Base-by-base conservation (phyloP, 2,888 invertebrate species). In the Andricus curvator region DNA sequence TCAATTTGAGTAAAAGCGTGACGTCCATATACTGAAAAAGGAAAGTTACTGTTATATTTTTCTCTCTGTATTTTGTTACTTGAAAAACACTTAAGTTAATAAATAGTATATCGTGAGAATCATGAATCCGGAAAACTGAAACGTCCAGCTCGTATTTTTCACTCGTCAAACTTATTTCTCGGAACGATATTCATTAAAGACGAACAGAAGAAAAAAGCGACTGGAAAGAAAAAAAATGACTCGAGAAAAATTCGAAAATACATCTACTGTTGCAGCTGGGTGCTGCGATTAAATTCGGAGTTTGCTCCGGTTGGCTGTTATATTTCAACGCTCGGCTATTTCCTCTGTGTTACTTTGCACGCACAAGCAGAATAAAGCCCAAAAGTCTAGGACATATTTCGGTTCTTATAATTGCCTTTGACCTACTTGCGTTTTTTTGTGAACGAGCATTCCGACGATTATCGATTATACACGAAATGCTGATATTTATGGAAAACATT, bases 241-340 rank as follows among this genome's bases (percentile, higher is more conserved):
- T 51, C n/a, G 33, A 74, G 74, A 74, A 74, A 56, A 74, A 74
- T 56, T 74, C 56, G 33, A 56, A 74, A 74, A 74, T 74, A 74
- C 74, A 74, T n/a, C 20, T 20, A 37, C 25, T 74, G 74, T 33
- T 56, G 56, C 33, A 74, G 51, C 74, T 74, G 51, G 74, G 74
- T 74, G 74, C 74, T 74, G 33, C 51, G 74, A 74, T 74, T 74
- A 74, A 74, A 74, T 74, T 74, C 74, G 74, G 56, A 74, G 33
- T 68, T 68, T 68, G 68, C 68, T 68, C 68, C 51, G 51, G 70
- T 70, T 70, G 29, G 62, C 62, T 25, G 62, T 62, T 62, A 62
- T 25, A 62, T 74, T 56, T 74, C 20, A 29, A 11, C 74, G 25
- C 70, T 70, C 37, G 74, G 29, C 33, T 56, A 13, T 70, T 44